Evolutionary conservation across 2,888 invertebrate species (phyloP).

Genomic region (Apoda limacodes): DNA sequence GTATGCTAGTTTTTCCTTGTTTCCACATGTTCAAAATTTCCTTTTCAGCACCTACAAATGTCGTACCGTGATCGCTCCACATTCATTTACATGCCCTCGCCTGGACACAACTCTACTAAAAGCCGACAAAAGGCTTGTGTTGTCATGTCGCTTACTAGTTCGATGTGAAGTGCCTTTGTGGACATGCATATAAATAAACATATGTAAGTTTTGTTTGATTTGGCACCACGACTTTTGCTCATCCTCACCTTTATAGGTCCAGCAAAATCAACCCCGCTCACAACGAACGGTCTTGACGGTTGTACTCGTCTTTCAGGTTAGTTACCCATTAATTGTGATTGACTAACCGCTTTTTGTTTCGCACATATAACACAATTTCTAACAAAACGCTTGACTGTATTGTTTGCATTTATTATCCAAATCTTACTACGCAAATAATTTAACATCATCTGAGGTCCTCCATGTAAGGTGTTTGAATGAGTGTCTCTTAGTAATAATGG

Average conservation of each 20-base stretch:
- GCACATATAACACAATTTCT: slow-evolving; percentile 8
- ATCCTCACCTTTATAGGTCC: slow-evolving; percentile 18
- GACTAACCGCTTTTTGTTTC: slow-evolving; percentile 12
- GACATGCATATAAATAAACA: slow-evolving; percentile 24
- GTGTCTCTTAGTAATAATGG: slow-evolving; percentile 5
- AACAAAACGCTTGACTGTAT: not conserved
- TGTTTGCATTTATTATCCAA: slow-evolving; percentile 7
- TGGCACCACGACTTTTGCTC: slow-evolving; percentile 8
- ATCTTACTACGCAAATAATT: slow-evolving; percentile 2
- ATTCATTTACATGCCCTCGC: slow-evolving; percentile 17
- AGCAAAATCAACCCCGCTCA: slow-evolving; percentile 22
- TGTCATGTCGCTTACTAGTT: slow-evolving; percentile 24
- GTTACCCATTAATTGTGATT: slow-evolving; percentile 23
- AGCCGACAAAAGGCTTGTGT: slow-evolving; percentile 22
- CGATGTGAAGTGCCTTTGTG: slow-evolving; percentile 25
- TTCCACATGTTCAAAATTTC: slow-evolving; percentile 6
- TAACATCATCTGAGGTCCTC: slow-evolving; percentile 6
- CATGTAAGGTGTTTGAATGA: slow-evolving; percentile 8
- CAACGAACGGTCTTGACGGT: slow-evolving; percentile 18
- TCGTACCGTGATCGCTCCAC: slow-evolving; percentile 21
- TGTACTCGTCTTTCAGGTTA: slow-evolving; percentile 19
- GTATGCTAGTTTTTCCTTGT: slow-evolving; percentile 2
- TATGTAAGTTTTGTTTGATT: slow-evolving; percentile 20
- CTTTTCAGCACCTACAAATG: slow-evolving; percentile 20
- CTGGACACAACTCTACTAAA: slow-evolving; percentile 18